phyloP scores from a whole-genome alignment of 2,888 invertebrate genomes.

The Phengaris alcon region DNA sequence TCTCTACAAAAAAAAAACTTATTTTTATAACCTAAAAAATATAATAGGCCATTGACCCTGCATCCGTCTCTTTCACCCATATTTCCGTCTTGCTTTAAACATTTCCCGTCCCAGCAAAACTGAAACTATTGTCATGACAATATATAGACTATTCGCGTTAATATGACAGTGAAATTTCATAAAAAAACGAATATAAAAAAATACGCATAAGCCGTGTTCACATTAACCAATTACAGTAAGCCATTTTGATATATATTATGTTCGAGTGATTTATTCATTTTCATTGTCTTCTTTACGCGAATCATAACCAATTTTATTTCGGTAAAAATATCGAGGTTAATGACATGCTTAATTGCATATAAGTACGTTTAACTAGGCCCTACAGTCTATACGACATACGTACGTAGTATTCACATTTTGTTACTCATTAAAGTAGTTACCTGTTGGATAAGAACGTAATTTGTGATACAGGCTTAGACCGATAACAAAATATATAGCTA shows the following conservation, averaged over 20 bases:
- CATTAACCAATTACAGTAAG: too few relatives aligned
- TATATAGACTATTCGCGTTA: too few relatives aligned
- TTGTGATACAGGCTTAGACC: too few relatives aligned
- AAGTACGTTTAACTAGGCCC: neutral
- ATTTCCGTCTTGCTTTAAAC: neutral
- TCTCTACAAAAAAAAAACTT: neutral
- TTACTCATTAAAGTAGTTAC: neutral
- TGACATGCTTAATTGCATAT: neutral
- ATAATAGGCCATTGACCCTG: neutral
- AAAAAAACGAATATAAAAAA: too few relatives aligned
- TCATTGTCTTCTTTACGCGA: too few relatives aligned
- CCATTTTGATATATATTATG: too few relatives aligned
- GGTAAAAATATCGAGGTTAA: neutral
- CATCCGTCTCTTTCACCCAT: neutral
- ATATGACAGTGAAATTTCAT: too few relatives aligned
- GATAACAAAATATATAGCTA: too few relatives aligned
- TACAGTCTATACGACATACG: neutral
- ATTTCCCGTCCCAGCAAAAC: neutral
- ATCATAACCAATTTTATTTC: neutral
- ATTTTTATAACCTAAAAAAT: neutral
- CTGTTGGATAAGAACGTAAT: too few relatives aligned
- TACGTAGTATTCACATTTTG: neutral
- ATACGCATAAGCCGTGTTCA: too few relatives aligned
- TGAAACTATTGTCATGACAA: neutral
- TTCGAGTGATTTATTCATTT: neutral